Percentiles rank a stretch among this genome's conserved stretches.
Evolutionary conservation across 2,797 vertebrate species (phyloP).

Genomic region (Manis javanica): DNA sequence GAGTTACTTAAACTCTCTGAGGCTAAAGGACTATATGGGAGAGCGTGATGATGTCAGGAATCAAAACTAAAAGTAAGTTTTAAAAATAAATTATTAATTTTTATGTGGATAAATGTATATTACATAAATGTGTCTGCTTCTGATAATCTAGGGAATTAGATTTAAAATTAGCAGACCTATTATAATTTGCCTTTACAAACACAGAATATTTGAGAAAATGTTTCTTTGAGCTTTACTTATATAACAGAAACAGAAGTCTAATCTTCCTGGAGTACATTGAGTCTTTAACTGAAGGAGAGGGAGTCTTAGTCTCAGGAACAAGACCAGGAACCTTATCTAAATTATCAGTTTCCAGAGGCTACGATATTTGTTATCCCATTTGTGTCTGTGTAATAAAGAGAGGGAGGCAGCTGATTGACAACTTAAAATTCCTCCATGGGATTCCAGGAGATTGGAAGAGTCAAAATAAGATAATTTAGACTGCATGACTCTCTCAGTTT

Average conservation of each 20-base stretch:
- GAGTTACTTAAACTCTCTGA: not conserved
- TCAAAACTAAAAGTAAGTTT: not conserved
- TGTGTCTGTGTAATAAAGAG: not conserved
- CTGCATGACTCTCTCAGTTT: not conserved
- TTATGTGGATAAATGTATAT: not conserved
- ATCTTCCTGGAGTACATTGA: not conserved
- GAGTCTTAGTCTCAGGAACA: not conserved
- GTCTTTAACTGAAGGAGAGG: not conserved
- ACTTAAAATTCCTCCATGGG: not conserved
- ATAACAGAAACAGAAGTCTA: not conserved
- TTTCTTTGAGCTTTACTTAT: not conserved
- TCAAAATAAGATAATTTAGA: not conserved
- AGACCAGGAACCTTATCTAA: not conserved
- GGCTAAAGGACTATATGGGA: not conserved
- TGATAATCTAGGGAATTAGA: not conserved
- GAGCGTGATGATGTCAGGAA: not conserved
- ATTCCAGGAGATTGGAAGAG: not conserved
- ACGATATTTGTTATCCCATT: not conserved
- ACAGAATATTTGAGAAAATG: not conserved
- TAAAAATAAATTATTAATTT: not conserved
- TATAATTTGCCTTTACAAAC: not conserved
- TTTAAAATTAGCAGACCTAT: not conserved
- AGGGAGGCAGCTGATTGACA: no score
- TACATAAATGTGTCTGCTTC: not conserved
- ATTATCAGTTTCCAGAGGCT: conserved; percentile 4